phyloP scores from a whole-genome alignment of 2,888 invertebrate genomes.

The Andrena trimmerana region DNA sequence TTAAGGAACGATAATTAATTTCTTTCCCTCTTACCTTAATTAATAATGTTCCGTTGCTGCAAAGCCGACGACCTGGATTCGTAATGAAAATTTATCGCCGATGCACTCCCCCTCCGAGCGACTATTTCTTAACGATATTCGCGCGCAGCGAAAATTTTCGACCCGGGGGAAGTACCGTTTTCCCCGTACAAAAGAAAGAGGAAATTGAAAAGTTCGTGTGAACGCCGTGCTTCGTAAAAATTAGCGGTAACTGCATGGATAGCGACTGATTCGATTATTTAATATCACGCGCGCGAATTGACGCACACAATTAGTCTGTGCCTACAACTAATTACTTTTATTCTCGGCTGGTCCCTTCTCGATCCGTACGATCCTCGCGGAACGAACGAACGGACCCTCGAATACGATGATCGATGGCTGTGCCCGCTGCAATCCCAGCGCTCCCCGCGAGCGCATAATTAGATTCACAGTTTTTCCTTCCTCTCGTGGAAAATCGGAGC shows the following conservation, averaged over 20 bases:
- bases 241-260: not conserved
- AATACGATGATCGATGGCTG: slow-evolving; percentile 30
- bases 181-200: not conserved
- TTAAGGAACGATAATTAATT: slow-evolving; percentile 60
- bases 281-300: not conserved
- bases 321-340: slow-evolving; percentile 37
- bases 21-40: slow-evolving; percentile 54
- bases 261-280: slow-evolving; percentile 19
- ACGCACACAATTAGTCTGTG: not conserved
- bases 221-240: not conserved
- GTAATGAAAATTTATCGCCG: slow-evolving; percentile 34
- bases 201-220: not conserved
- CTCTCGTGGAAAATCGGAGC: slow-evolving; percentile 2
- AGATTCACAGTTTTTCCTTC: slow-evolving; percentile 9
- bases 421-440: not conserved
- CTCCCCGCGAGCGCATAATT: slow-evolving; percentile 21
- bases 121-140: too few species aligned
- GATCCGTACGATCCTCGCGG: not conserved
- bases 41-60: slow-evolving; percentile 52
- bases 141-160: not conserved
- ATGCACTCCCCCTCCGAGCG: not conserved
- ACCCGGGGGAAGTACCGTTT: not conserved
- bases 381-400: slow-evolving; percentile 5
- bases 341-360: not conserved
- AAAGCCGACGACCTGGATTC: slow-evolving; percentile 20